A percentile compares a stretch with the other conserved stretches of the same genome.
Evolutionary conservation across 2,888 invertebrate species (phyloP).

Genomic region (Ariolimax columbianus): DNA sequence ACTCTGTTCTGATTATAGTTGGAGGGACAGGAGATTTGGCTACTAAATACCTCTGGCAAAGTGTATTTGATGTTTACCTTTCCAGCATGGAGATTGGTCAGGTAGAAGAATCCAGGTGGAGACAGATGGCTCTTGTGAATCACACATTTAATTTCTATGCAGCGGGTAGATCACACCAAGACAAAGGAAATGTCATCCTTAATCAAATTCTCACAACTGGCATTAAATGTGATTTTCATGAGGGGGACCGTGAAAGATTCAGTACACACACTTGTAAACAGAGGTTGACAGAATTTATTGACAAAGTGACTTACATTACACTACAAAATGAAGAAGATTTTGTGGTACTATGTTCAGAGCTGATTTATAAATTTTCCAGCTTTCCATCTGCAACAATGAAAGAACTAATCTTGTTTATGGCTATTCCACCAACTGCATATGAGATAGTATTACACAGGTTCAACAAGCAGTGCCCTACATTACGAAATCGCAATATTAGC

Average conservation of each 20-base stretch:
- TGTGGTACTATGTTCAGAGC: conserved; percentile 53
- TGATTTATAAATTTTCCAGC: conserved; percentile 15
- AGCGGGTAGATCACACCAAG: conserved; percentile 27
- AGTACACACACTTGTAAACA: conserved; percentile 59
- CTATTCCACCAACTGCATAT: conserved; percentile 50
- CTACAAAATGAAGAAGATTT: conserved; percentile 68
- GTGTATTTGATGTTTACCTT: conserved; percentile 61
- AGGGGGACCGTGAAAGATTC: background rate
- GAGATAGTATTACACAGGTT: conserved; percentile 42
- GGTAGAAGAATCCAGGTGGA: background rate
- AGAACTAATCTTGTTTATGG: conserved; percentile 52
- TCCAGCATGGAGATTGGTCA: background rate
- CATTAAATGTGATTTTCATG: conserved; percentile 59
- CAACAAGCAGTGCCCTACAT: conserved; percentile 30
- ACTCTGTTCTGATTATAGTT: conserved; percentile 67
- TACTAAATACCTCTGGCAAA: conserved; percentile 76
- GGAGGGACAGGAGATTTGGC: conserved; percentile 76
- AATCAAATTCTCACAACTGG: conserved; percentile 64
- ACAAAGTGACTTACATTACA: conserved; percentile 66
- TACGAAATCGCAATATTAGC: conserved; percentile 79
- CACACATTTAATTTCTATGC: conserved; percentile 44
- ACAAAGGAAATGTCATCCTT: conserved; percentile 34
- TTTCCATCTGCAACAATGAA: background rate
- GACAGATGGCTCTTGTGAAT: conserved; percentile 20
- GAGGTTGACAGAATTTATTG: conserved; percentile 65